Evolutionary conservation across 1,140 invertebrate genomes (phyloP).

Genomic region (Drosophila nebulosa): DNA sequence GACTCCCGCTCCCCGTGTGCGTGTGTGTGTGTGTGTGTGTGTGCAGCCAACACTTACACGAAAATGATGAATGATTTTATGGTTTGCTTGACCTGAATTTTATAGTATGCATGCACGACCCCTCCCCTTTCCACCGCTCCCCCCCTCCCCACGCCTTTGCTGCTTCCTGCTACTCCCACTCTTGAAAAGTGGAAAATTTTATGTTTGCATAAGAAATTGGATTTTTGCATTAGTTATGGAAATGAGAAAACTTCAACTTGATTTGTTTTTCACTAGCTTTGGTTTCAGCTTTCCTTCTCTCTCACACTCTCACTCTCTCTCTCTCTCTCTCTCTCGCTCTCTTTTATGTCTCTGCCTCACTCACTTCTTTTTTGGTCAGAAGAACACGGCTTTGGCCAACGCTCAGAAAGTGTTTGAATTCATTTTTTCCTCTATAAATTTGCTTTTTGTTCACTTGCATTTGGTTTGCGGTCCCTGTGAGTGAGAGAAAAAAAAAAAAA

Average conservation of each 20-base stretch:
- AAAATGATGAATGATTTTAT: conserved; percentile 81
- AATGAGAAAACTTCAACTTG: conserved; percentile 80
- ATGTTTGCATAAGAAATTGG: conserved; percentile 81
- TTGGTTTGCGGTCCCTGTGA: conserved; percentile 34
- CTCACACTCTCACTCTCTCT: background rate
- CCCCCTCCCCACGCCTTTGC: background rate
- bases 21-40: conserved; percentile 29
- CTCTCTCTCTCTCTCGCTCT: background rate
- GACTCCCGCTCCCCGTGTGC: conserved; percentile 24
- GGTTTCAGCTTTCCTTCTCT: conserved; percentile 28
- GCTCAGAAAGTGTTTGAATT: conserved; percentile 63
- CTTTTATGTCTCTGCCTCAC: background rate
- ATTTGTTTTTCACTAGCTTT: conserved; percentile 71
- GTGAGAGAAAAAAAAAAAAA: background rate
- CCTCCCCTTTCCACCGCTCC: background rate
- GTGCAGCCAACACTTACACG: conserved; percentile 71
- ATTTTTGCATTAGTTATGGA: conserved; percentile 81
- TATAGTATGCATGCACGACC: conserved; percentile 74
- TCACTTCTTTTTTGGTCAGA: conserved; percentile 47
- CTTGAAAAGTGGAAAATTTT: conserved; percentile 74
- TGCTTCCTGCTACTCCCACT: conserved; percentile 52
- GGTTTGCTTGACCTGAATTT: conserved; percentile 80
- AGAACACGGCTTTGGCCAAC: conserved; percentile 60
- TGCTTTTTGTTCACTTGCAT: conserved; percentile 32
- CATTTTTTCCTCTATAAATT: conserved; percentile 19